A percentile compares a stretch with the other conserved stretches of the same genome.
phyloP scores from a whole-genome alignment of 2,797 vertebrate genomes.

The Poliocrania exsul region DNA sequence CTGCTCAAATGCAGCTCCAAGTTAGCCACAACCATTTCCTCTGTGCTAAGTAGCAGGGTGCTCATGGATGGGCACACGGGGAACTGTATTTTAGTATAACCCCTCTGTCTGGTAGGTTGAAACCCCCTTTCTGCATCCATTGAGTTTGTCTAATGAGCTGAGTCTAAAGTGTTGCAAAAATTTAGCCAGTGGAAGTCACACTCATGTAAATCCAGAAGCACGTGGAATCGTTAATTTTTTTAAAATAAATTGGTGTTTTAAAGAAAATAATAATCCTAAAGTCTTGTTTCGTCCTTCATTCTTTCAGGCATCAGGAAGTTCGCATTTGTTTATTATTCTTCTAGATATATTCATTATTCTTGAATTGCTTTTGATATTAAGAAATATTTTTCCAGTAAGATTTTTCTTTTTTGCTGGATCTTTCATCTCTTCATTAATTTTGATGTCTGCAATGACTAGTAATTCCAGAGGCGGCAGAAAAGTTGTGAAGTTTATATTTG shows the following conservation, averaged over 20 bases:
- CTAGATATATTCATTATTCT: background rate
- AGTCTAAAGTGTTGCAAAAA: background rate
- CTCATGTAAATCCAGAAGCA: background rate
- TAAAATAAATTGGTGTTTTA: background rate
- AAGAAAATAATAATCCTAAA: background rate
- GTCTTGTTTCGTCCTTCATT: background rate
- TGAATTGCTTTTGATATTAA: constrained; percentile 14
- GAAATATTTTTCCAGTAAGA: background rate
- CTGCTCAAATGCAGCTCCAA: background rate
- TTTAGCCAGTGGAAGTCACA: background rate
- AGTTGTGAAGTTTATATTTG: background rate
- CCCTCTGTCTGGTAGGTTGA: background rate
- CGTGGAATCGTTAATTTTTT: background rate
- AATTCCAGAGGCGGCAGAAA: constrained; percentile 25
- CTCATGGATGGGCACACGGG: rapidly evolving
- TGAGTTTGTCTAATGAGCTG: background rate
- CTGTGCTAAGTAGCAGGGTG: background rate
- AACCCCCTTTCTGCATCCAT: background rate
- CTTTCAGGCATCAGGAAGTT: background rate
- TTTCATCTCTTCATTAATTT: constrained; percentile 31
- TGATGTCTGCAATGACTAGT: background rate
- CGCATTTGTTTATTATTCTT: background rate
- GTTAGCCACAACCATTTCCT: background rate
- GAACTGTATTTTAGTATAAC: background rate
- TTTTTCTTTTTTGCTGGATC: background rate